Conservation (phyloP, 1,140 invertebrate species). For the Tetramorium simillimum region DNA sequence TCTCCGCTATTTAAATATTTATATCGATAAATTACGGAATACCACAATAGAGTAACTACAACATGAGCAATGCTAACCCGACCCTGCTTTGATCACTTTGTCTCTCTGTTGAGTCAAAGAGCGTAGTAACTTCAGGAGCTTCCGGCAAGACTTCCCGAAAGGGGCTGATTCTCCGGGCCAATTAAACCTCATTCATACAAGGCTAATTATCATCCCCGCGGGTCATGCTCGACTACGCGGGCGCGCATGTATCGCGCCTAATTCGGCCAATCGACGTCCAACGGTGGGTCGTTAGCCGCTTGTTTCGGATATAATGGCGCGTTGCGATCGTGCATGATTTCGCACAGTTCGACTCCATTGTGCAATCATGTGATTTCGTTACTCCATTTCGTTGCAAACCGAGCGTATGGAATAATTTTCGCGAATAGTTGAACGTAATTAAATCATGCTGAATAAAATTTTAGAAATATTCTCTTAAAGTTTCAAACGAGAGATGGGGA, state of each 20-base stretch:
- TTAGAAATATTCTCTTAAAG: not conserved
- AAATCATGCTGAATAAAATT: not conserved
- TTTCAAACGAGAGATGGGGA: too few relatives aligned
- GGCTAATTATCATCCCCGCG: conserved; percentile 81
- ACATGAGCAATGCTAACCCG: not conserved
- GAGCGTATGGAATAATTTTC: conserved; percentile 18
- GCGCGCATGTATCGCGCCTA: conserved; percentile 73
- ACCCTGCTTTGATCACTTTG: conserved; percentile 71
- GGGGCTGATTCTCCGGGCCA: conserved; percentile 75
- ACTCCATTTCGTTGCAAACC: conserved; percentile 53
- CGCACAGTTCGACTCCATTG: conserved; percentile 67
- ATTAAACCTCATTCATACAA: conserved; percentile 83
- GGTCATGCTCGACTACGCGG: conserved; percentile 67
- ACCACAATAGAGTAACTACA: not conserved
- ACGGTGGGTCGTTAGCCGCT: conserved; percentile 80
- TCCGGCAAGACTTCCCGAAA: conserved; percentile 69
- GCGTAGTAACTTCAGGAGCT: conserved; percentile 65
- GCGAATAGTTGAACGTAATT: not conserved
- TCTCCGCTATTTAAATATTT: not conserved
- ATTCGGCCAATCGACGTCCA: conserved; percentile 79
- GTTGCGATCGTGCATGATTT: conserved; percentile 71
- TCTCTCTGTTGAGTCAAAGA: conserved; percentile 78
- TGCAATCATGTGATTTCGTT: conserved; percentile 69
- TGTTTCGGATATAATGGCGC: conserved; percentile 79
- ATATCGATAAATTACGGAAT: not conserved